A percentile compares a stretch with the other conserved stretches of the same genome.
Evolutionary conservation across 2,797 vertebrate species (phyloP).

Genomic region (Rhabdophis nuchalis): DNA sequence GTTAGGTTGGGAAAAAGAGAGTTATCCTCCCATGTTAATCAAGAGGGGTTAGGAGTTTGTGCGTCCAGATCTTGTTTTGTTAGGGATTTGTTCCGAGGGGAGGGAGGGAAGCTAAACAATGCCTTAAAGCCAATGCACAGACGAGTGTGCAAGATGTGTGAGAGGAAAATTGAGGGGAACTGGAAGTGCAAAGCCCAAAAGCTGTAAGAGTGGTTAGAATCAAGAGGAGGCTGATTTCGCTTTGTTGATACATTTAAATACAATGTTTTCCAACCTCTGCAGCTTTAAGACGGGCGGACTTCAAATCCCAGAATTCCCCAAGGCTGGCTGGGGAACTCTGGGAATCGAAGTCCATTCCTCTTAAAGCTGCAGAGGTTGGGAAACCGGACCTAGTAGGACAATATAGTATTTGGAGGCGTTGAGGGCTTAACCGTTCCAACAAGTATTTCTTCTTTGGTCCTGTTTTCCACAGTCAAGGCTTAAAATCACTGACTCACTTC

Average conservation of each 20-base stretch:
- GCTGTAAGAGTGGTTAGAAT: background rate
- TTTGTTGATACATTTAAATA: background rate
- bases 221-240: background rate
- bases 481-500: background rate
- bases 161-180: background rate
- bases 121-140: background rate
- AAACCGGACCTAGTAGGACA: background rate
- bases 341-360: background rate
- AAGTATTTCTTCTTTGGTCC: background rate
- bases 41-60: background rate
- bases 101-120: too few relatives aligned
- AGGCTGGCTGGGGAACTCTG: background rate
- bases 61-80: background rate
- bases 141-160: too few relatives aligned
- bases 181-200: background rate
- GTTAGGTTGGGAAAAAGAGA: background rate
- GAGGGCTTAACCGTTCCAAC: background rate
- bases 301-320: too few relatives aligned
- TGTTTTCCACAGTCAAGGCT: background rate
- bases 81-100: background rate
- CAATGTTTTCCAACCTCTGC: too few relatives aligned
- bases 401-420: background rate
- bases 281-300: too few relatives aligned
- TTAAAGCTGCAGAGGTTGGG: background rate
- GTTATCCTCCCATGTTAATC: background rate